phyloP scores from a whole-genome alignment of 1,140 invertebrate species.

The Drosophila sp. region DNA sequence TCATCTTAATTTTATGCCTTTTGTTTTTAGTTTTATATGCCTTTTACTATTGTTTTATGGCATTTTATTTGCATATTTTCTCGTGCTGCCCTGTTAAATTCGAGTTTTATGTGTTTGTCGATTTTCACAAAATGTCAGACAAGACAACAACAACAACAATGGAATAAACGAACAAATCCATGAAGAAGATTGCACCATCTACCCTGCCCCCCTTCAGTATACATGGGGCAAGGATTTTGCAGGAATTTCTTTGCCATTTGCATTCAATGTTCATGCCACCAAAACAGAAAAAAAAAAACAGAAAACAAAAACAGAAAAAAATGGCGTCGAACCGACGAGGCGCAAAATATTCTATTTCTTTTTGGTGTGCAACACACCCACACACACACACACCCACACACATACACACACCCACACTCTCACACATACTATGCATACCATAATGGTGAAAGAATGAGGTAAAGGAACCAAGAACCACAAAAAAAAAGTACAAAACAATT shows the following conservation, averaged over 20 bases:
- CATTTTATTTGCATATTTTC: slow-evolving; percentile 80
- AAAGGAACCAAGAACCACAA: slow-evolving; percentile 9
- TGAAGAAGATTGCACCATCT: slow-evolving; percentile 32
- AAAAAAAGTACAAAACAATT: slow-evolving; percentile 75
- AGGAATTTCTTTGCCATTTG: slow-evolving; percentile 24
- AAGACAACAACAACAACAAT: slow-evolving; percentile 4
- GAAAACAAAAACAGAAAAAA: slow-evolving; percentile 22
- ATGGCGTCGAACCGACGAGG: slow-evolving; percentile 44
- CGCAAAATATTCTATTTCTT: slow-evolving; percentile 46
- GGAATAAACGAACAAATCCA: slow-evolving; percentile 26
- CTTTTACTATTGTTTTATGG: slow-evolving; percentile 73
- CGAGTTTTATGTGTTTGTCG: slow-evolving; percentile 70
- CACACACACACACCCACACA: not conserved
- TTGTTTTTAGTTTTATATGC: slow-evolving; percentile 50
- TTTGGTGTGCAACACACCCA: slow-evolving; percentile 6
- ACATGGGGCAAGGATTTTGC: slow-evolving; percentile 9
- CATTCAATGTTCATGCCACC: slow-evolving; percentile 26
- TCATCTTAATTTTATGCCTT: slow-evolving; percentile 38
- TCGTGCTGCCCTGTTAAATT: slow-evolving; percentile 51
- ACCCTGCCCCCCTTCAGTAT: not conserved
- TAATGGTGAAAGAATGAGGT: slow-evolving; percentile 12
- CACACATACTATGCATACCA: too few species aligned
- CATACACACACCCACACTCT: not conserved
- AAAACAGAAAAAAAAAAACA: slow-evolving; percentile 7
- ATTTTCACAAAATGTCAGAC: slow-evolving; percentile 56